Percentiles rank a stretch among this genome's conserved stretches.
Conservation (phyloP, 2,113 vertebrate species). For the Coptodon bakossiorum region DNA sequence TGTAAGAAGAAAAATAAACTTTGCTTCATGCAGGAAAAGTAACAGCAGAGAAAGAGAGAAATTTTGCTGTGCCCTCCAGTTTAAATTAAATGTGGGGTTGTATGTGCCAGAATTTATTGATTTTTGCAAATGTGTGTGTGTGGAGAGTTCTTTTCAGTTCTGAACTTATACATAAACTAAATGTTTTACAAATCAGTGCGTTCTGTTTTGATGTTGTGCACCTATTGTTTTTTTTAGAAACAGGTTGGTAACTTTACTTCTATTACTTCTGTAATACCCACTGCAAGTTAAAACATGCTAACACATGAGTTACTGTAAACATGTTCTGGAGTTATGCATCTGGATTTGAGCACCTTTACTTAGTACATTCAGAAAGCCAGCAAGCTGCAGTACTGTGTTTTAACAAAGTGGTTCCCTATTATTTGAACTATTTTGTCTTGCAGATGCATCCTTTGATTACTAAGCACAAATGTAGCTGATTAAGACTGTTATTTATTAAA, state of each 20-base stretch:
- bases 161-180: neutral
- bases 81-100: neutral
- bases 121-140: neutral
- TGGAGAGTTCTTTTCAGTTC: neutral
- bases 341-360: neutral
- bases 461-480: neutral
- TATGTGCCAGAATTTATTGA: neutral
- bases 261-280: neutral
- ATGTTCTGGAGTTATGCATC: neutral
- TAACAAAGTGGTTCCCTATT: neutral
- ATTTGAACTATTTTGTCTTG: neutral
- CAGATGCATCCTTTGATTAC: neutral
- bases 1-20: neutral
- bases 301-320: neutral
- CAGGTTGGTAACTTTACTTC: neutral
- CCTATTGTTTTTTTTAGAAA: neutral
- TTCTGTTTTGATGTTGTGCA: neutral
- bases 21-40: neutral
- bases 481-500: neutral
- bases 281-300: neutral
- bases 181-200: neutral
- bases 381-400: neutral
- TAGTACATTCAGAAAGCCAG: neutral
- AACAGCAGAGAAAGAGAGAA: neutral
- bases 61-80: neutral